These are phyloP conservation scores for Coturnix japonica DNA, from an alignment of 2,113 vertebrate genomes.

Conservation along the genomic window DNA sequence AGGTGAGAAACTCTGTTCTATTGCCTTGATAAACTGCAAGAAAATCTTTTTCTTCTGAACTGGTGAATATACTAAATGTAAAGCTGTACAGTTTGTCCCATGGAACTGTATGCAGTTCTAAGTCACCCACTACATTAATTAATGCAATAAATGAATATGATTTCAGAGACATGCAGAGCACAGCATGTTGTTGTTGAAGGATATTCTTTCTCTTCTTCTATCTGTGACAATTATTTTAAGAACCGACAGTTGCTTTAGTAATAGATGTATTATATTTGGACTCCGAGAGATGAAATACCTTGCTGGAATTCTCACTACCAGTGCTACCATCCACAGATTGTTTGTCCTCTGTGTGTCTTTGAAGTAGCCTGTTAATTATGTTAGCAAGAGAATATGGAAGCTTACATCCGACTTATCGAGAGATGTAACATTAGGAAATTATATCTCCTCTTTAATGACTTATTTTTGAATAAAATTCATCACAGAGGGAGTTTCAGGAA, in stretches of 20 bases:
- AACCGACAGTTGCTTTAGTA: not conserved
- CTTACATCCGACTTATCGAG: not conserved
- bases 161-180: not conserved
- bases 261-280: not conserved
- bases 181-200: not conserved
- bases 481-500: not conserved
- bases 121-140: constrained; percentile 24
- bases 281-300: not conserved
- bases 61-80: not conserved
- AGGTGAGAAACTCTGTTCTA: not conserved
- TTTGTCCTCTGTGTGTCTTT: constrained; percentile 22
- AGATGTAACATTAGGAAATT: not conserved
- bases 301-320: not conserved
- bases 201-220: constrained; percentile 6
- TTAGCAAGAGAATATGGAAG: not conserved
- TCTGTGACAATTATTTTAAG: constrained; percentile 6
- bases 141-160: not conserved
- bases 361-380: constrained; percentile 14
- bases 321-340: not conserved
- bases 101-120: constrained; percentile 7
- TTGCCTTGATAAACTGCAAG: not conserved
- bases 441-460: not conserved
- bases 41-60: not conserved
- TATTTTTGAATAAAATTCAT: constrained; percentile 20
- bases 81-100: not conserved